A percentile compares a stretch with the other conserved stretches of the same genome.
Evolutionary conservation across 2,888 invertebrate genomes (phyloP).

Genomic region (Luperina nickerlii): DNA sequence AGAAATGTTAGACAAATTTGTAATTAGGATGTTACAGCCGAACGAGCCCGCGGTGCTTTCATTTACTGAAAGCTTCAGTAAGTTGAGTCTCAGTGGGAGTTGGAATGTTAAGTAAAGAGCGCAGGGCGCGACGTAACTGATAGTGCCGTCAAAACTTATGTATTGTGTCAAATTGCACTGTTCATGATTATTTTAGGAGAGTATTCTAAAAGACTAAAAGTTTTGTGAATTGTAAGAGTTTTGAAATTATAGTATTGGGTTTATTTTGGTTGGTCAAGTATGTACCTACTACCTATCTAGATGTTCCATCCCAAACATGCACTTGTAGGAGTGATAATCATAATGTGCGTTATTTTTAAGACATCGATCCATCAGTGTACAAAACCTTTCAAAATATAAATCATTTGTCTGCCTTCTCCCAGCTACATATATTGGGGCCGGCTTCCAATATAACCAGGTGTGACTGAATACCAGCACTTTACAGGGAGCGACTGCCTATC

Average conservation of each 20-base stretch:
- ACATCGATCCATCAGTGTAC: neutral
- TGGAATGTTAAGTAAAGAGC: neutral
- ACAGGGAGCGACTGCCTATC: neutral
- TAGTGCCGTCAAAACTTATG: conserved; percentile 29
- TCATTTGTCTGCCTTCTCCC: neutral
- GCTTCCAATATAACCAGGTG: neutral
- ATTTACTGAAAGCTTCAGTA: conserved; percentile 35
- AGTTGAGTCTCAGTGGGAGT: conserved; percentile 6
- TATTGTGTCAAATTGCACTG: conserved; percentile 4
- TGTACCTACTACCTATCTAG: neutral
- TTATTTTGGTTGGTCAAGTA: neutral
- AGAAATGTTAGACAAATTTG: conserved; percentile 33
- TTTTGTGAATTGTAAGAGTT: conserved; percentile 14
- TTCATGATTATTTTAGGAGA: conserved; percentile 4
- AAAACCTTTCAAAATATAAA: neutral
- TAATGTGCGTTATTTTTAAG: no score
- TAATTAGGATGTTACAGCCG: conserved; percentile 20
- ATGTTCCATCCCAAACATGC: no score
- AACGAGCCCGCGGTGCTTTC: conserved; percentile 17
- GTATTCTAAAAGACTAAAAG: neutral
- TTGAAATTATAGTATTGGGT: neutral
- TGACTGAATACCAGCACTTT: neutral
- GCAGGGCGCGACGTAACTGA: neutral
- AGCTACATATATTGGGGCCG: neutral
- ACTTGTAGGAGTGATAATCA: neutral